Conservation (phyloP, 1,140 invertebrate genomes). For the Bombus affinis region DNA sequence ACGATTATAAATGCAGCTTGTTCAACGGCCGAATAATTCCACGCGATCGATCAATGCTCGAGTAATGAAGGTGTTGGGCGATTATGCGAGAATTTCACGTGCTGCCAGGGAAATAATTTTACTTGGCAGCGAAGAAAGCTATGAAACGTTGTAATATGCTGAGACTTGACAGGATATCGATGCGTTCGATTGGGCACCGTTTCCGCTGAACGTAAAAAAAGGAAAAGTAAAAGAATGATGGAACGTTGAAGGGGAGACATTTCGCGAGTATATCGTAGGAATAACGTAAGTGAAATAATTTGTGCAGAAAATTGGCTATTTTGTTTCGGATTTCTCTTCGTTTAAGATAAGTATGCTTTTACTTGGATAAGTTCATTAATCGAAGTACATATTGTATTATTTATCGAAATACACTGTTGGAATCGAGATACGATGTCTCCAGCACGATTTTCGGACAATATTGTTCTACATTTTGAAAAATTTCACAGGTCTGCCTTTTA, state of each 20-base stretch:
- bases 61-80: neutral
- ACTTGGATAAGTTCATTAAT: neutral
- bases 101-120: neutral
- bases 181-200: neutral
- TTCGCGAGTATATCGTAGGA: neutral
- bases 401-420: too few relatives aligned
- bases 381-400: neutral
- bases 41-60: neutral
- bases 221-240: neutral
- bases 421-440: too few relatives aligned
- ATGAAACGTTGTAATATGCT: neutral
- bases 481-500: too few relatives aligned
- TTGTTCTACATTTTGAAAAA: too few relatives aligned
- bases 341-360: too few relatives aligned
- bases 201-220: neutral
- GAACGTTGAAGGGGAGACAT: neutral
- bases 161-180: slow-evolving; percentile 9
- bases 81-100: neutral
- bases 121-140: neutral
- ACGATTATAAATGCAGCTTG: neutral
- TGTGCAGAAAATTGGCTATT: neutral
- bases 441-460: too few relatives aligned
- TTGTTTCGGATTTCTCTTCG: neutral
- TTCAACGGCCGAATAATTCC: neutral
- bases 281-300: neutral